Evolutionary conservation across 2,888 invertebrate species (phyloP).

Genomic region (Anorthoa munda): DNA sequence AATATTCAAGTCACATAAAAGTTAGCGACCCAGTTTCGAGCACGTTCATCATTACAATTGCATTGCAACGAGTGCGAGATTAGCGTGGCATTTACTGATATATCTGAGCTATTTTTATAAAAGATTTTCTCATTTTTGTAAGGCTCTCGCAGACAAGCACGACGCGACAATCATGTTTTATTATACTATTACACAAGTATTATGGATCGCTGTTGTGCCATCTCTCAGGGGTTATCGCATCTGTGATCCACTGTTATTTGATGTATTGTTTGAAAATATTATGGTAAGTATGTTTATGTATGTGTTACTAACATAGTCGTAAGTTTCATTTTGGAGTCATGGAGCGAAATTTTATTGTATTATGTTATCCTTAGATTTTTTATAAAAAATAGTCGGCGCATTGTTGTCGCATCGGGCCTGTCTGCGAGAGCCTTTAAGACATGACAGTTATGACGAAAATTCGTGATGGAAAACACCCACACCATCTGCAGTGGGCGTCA

Average conservation of each 20-base stretch:
- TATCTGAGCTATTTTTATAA: neutral
- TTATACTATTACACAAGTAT: too few relatives aligned
- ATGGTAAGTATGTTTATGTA: too few relatives aligned
- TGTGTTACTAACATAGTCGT: too few relatives aligned
- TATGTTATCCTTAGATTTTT: too few relatives aligned
- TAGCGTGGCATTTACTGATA: slow-evolving; percentile 1
- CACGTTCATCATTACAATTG: slow-evolving; percentile 46
- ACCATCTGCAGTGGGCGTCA: slow-evolving; percentile 10
- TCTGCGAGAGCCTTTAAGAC: neutral
- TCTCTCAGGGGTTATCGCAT: too few relatives aligned
- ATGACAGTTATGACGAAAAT: neutral
- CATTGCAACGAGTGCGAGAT: slow-evolving; percentile 26
- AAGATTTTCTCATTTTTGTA: neutral
- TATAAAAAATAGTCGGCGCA: too few relatives aligned
- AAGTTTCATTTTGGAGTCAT: too few relatives aligned
- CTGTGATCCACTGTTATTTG: too few relatives aligned
- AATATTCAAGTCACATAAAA: slow-evolving; percentile 53
- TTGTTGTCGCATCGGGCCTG: neutral
- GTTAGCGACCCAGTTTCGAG: slow-evolving; percentile 32
- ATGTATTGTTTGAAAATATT: too few relatives aligned
- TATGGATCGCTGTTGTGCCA: too few relatives aligned
- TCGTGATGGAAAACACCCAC: neutral
- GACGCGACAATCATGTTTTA: too few relatives aligned
- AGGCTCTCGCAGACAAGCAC: neutral
- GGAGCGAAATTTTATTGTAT: too few relatives aligned